phyloP scores from a whole-genome alignment of 2,113 vertebrate species.

The Nansenia antarctica region DNA sequence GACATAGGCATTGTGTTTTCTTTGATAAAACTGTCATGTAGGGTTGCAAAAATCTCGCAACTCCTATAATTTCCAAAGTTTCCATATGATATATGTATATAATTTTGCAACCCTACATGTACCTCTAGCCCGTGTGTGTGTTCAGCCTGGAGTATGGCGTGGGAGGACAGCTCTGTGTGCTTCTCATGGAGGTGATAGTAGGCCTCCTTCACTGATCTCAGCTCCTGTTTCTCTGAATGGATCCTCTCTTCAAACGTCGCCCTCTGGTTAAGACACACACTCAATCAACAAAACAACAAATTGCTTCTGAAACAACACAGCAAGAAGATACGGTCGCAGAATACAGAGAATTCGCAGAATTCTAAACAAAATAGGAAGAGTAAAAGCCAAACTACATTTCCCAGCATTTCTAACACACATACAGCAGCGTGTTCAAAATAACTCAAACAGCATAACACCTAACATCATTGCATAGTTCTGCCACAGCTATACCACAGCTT shows the following conservation, averaged over 20 bases:
- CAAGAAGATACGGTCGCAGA: no score
- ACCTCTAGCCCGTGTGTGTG: constrained; percentile 64
- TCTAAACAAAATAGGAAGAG: no score
- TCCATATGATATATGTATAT: no score
- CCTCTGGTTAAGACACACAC: constrained; percentile 70
- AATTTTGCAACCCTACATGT: constrained; percentile 5
- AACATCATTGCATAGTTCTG: no score
- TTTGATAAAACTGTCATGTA: no score
- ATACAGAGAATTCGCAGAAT: no score
- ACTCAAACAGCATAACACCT: neutral
- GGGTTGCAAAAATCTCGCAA: no score
- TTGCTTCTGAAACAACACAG: no score
- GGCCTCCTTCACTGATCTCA: constrained; percentile 67
- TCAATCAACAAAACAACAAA: constrained; percentile 13
- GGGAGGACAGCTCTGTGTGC: constrained; percentile 44
- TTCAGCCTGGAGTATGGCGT: constrained; percentile 48
- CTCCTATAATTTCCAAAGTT: no score
- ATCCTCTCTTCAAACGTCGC: constrained; percentile 63
- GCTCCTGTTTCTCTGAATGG: constrained; percentile 64
- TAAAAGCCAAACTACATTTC: no score
- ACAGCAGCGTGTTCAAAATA: neutral
- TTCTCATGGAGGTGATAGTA: constrained; percentile 62
- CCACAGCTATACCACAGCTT: neutral
- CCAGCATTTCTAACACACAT: no score
- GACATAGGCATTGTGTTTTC: no score